A percentile compares a stretch with the other conserved stretches of the same genome.
Evolutionary conservation across 2,888 invertebrate genomes (phyloP).

Genomic region (Thymelicus sylvestris): DNA sequence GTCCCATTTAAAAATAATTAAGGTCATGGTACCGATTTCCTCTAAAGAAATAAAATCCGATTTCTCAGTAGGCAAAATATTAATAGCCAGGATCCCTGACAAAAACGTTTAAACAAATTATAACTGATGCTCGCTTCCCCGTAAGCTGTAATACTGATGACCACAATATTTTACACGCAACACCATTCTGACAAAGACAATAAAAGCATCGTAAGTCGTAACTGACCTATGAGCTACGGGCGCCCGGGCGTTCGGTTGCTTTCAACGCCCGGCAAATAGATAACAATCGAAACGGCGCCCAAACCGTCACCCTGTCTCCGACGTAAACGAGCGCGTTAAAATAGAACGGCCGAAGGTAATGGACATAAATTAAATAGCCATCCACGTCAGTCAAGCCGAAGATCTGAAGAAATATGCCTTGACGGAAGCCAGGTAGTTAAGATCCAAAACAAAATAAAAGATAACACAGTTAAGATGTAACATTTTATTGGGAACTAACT

Average conservation of each 20-base stretch:
- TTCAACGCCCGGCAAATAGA: constrained; percentile 63
- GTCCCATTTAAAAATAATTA: no score
- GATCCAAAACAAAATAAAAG: constrained; percentile 79
- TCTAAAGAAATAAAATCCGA: not conserved
- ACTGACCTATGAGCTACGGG: constrained; percentile 55
- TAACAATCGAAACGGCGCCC: constrained; percentile 80
- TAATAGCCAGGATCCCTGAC: not conserved
- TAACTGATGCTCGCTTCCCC: constrained; percentile 3
- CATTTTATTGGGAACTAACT: constrained; percentile 78
- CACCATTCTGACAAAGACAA: constrained; percentile 39
- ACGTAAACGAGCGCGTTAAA: constrained; percentile 79
- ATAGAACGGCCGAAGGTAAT: constrained; percentile 70
- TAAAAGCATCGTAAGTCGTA: constrained; percentile 54
- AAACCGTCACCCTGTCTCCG: constrained; percentile 75
- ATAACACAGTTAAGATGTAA: constrained; percentile 81
- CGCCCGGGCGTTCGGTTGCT: constrained; percentile 34
- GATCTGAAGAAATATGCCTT: constrained; percentile 66
- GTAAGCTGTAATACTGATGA: constrained; percentile 17
- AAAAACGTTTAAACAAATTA: constrained; percentile 15
- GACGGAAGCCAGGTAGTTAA: constrained; percentile 84
- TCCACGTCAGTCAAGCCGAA: constrained; percentile 77
- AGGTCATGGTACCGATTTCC: no score
- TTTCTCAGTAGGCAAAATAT: constrained; percentile 5
- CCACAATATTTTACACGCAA: constrained; percentile 29
- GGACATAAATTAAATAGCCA: constrained; percentile 81